phyloP scores from a whole-genome alignment of 1,140 invertebrate genomes.

The Sycophaga agraensis region DNA sequence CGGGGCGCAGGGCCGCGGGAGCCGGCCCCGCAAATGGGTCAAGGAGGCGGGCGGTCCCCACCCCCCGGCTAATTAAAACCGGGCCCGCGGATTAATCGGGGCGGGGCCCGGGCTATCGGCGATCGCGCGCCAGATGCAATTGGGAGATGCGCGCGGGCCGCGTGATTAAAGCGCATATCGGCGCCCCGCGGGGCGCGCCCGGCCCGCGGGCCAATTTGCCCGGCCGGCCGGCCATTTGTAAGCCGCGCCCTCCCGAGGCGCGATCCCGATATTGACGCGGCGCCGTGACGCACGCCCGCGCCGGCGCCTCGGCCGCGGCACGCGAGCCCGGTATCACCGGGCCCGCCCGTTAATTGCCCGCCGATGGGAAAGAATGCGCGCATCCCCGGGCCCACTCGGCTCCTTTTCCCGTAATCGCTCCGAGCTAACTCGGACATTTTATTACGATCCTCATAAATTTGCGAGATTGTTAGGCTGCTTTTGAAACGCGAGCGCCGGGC shows the following conservation, averaged over 20 bases:
- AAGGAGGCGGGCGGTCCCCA: too few species aligned
- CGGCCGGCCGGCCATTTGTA: conserved; percentile 24
- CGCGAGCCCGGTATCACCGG: neutral
- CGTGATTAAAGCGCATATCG: conserved; percentile 20
- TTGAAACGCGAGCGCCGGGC: neutral
- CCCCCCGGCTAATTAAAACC: too few species aligned
- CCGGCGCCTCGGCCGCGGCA: neutral
- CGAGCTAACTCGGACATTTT: too few species aligned
- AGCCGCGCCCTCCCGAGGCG: conserved; percentile 16
- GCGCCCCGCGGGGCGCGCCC: neutral
- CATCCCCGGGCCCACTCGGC: neutral
- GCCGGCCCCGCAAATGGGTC: too few species aligned
- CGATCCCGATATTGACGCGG: conserved; percentile 19
- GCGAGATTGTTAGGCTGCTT: too few species aligned
- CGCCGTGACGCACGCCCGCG: neutral
- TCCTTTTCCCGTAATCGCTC: neutral
- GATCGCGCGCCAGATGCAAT: conserved; percentile 35
- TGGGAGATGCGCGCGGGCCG: conserved; percentile 35
- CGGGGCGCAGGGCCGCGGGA: too few species aligned
- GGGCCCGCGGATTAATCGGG: too few species aligned
- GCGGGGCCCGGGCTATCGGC: too few species aligned
- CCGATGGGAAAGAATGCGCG: neutral
- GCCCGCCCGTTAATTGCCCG: neutral
- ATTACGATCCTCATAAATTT: too few species aligned
- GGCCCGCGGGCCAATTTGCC: neutral